Evolutionary conservation across 2,888 invertebrate species (phyloP), one percentile per base, ranked within the genome.

Genomic region (Allophyes oxyacanthae): DNA sequence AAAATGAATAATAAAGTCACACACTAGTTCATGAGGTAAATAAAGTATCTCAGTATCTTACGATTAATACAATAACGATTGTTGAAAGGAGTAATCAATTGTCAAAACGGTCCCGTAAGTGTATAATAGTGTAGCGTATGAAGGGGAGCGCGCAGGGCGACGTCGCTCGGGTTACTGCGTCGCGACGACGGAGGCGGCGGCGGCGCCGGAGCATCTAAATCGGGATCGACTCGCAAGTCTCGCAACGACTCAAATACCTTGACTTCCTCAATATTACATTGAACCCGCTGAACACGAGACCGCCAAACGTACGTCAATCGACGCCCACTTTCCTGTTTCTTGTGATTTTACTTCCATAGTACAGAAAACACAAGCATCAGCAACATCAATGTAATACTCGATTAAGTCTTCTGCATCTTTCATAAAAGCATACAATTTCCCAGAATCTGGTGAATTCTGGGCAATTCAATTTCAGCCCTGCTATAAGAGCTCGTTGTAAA

Each of bases 221-320:
- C 92, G 92, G 94, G 94, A 94, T 89, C 90, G 90, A 88, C 91
- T 92, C 89, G 87, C 91, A 87, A 91, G 87, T 92, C 93, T 91
- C 92, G 88, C 89, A 84, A 87, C 92, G 91, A 89, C 92, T 93
- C 92, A 93, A 93, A 94, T 94, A 94, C 94, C 93, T 93, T 93
- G 93, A 93, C 93, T 94, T 94, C 94, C 94, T 94, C 92, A 92
- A 94, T 92, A 94, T 92, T 92, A 94, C 94, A 92, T 93, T 93
- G 94, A 94, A 94, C 94, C 91, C 94, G 81, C 83, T 77, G 85
- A 85, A 78, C 89, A 89, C 86, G 84, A 91, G 89, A 89, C 87
- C 87, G 88, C 89, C 83, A 88, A 91, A 88, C 88, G 84, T 85
- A 92, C 92, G 91, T 92, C 91, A 92, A 90, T 89, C 84, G 86